These are phyloP conservation scores for Crematogaster levior DNA, from an alignment of 2,888 invertebrate species.

Conservation along the genomic window DNA sequence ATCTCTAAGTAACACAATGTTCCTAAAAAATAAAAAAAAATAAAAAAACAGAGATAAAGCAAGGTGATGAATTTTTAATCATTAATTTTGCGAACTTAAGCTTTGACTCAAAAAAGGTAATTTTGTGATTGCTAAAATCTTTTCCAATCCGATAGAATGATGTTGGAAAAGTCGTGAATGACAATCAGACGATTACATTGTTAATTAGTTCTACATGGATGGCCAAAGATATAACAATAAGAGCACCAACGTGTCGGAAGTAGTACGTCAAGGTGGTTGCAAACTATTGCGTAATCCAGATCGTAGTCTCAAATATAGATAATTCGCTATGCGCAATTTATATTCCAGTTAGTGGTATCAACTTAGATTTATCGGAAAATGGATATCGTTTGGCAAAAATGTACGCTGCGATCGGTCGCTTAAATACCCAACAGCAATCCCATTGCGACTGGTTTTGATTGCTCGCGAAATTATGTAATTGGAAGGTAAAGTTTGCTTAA, in stretches of 20 bases:
- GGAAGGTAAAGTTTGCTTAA: slow-evolving; percentile 40
- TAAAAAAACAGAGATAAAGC: too few relatives aligned
- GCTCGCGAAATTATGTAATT: slow-evolving; percentile 29
- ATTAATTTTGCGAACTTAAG: neutral
- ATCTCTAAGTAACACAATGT: neutral
- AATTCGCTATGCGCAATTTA: neutral
- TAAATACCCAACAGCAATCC: slow-evolving; percentile 4
- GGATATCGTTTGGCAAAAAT: neutral
- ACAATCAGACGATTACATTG: neutral
- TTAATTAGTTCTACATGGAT: neutral
- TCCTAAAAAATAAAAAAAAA: neutral
- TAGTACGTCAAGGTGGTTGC: neutral
- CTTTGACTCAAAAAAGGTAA: neutral
- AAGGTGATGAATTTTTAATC: neutral
- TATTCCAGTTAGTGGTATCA: slow-evolving; percentile 6
- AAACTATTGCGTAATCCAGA: slow-evolving; percentile 2
- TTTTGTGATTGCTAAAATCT: neutral
- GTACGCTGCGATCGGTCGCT: neutral
- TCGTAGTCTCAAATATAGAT: neutral
- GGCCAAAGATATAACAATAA: neutral
- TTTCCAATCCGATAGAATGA: neutral
- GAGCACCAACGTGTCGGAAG: neutral
- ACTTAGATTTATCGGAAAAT: neutral
- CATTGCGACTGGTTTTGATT: slow-evolving; percentile 44
- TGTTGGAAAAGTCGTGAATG: neutral